These are phyloP conservation scores for Babyrousa celebensis DNA, from an alignment of 2,797 vertebrate genomes.

Conservation along the genomic window DNA sequence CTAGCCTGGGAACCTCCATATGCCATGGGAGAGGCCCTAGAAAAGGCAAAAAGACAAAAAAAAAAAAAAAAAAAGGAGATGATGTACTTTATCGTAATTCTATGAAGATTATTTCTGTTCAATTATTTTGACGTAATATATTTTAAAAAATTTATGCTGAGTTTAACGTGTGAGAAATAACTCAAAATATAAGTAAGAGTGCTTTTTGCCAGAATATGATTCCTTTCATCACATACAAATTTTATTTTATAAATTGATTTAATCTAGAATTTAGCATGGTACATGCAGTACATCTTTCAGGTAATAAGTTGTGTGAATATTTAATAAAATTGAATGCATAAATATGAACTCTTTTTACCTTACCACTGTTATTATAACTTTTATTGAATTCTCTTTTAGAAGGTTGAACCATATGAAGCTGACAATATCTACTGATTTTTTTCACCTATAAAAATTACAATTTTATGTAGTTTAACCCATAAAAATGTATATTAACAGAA, in stretches of 20 bases:
- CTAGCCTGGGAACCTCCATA: no score
- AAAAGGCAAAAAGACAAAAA: no score
- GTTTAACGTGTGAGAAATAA: background rate
- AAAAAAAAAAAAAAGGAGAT: background rate
- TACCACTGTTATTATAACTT: background rate
- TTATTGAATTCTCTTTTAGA: background rate
- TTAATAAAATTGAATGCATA: slow-evolving; percentile 31
- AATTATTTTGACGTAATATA: slow-evolving; percentile 46
- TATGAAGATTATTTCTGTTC: slow-evolving; percentile 3
- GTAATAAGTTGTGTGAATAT: background rate
- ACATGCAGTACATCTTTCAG: background rate
- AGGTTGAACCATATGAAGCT: background rate
- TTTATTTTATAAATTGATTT: slow-evolving; percentile 7
- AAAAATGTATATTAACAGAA: background rate
- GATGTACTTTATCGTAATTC: background rate
- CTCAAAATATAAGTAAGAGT: background rate
- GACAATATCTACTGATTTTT: background rate
- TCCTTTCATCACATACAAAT: background rate
- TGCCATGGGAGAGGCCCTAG: no score
- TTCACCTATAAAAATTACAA: background rate
- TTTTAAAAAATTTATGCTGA: background rate
- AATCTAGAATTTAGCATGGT: background rate
- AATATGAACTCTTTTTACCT: slow-evolving; percentile 21
- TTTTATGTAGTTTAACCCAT: background rate
- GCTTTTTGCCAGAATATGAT: background rate